These are phyloP conservation scores for Spatulosminthurus flaviceps DNA, from an alignment of 2,888 invertebrate genomes.

Conservation along the genomic window DNA sequence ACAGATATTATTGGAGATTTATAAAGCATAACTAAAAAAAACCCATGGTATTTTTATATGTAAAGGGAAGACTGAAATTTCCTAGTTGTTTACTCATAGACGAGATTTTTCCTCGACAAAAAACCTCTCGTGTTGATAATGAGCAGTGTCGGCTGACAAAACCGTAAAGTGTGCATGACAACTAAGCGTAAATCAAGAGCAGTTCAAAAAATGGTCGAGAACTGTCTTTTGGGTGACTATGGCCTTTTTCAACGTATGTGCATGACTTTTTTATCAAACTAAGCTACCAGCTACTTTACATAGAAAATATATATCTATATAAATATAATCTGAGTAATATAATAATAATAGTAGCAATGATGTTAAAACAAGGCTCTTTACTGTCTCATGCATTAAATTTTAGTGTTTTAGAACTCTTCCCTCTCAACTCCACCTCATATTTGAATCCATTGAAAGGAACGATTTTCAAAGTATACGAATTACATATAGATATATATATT, in stretches of 20 bases:
- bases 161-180: constrained; percentile 52
- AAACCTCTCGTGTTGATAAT: constrained; percentile 44
- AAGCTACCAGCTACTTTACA: too few species aligned
- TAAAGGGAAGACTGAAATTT: too few species aligned
- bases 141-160: constrained; percentile 49
- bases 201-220: constrained; percentile 38
- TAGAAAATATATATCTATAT: too few species aligned
- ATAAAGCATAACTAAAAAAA: too few species aligned
- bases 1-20: too few species aligned
- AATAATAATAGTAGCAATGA: neutral
- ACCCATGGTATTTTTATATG: too few species aligned
- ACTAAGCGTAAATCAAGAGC: constrained; percentile 49
- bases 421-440: neutral
- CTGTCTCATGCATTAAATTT: constrained; percentile 32
- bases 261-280: too few species aligned
- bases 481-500: too few species aligned
- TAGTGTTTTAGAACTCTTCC: constrained; percentile 12
- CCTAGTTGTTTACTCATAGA: too few species aligned
- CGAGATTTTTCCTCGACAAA: neutral
- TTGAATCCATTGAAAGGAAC: neutral
- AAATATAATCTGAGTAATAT: too few species aligned
- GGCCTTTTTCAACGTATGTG: neutral
- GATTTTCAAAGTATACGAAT: neutral
- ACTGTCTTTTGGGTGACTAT: constrained; percentile 11
- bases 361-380: constrained; percentile 8